Evolutionary conservation across 2,888 invertebrate genomes (phyloP).

Genomic region (Euplagia quadripunctaria): DNA sequence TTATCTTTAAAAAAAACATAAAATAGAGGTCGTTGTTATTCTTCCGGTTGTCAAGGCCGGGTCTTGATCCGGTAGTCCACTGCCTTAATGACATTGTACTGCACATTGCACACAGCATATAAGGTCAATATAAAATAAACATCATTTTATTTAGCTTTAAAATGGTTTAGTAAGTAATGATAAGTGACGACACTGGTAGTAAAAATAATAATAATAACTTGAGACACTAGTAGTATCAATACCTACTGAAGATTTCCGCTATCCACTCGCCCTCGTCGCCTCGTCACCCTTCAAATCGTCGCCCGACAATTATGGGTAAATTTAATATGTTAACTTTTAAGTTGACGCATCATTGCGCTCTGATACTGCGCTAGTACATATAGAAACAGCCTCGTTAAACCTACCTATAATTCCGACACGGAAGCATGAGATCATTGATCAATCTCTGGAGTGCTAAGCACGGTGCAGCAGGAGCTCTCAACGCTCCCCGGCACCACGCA

Average conservation of each 20-base stretch:
- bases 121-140: conserved; percentile 8
- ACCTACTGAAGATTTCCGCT: no score
- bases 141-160: neutral
- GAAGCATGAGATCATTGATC: conserved; percentile 80
- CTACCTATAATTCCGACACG: conserved; percentile 84
- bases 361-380: neutral
- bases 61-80: conserved; percentile 7
- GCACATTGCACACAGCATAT: neutral
- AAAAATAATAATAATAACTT: no score
- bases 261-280: no score
- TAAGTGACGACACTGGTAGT: no score
- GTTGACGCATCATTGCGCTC: no score
- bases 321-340: no score
- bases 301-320: no score
- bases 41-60: conserved; percentile 14
- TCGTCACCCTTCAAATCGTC: no score
- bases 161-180: no score
- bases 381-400: no score
- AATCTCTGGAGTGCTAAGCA: conserved; percentile 80
- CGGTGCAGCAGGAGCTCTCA: conserved; percentile 74
- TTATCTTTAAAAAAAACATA: neutral
- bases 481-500: conserved; percentile 79
- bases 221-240: no score
- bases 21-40: conserved; percentile 5
- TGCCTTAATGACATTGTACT: conserved; percentile 2